Evolutionary conservation across 2,113 vertebrate genomes (phyloP).

Genomic region (Pristiophorus japonicus): DNA sequence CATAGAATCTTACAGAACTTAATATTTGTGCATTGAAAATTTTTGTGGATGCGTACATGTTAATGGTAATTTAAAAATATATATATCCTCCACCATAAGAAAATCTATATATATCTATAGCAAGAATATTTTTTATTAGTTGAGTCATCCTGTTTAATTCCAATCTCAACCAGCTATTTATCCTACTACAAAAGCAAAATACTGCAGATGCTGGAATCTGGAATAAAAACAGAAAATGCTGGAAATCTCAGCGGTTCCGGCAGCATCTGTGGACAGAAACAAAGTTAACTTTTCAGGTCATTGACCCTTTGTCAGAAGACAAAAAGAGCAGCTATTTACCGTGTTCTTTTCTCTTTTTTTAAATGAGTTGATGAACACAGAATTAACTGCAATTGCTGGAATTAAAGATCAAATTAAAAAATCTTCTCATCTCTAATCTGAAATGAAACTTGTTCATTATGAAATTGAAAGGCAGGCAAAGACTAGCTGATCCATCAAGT

Average conservation of each 20-base stretch:
- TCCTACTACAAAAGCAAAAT: too few relatives aligned
- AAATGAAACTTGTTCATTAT: neutral
- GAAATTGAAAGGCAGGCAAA: neutral
- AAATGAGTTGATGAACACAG: too few relatives aligned
- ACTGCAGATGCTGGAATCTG: too few relatives aligned
- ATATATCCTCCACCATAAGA: neutral
- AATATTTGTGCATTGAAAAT: neutral
- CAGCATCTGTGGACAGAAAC: too few relatives aligned
- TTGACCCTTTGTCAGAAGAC: too few relatives aligned
- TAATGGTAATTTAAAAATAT: neutral
- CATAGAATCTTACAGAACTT: neutral
- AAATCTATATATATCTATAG: neutral
- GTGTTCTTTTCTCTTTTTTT: too few relatives aligned
- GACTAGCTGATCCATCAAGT: neutral
- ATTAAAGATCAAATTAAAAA: neutral
- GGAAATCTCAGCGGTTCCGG: too few relatives aligned
- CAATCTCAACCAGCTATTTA: neutral
- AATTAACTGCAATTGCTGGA: too few relatives aligned
- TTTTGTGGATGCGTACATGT: neutral
- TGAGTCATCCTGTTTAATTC: neutral
- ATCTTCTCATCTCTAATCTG: neutral
- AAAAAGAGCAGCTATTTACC: too few relatives aligned
- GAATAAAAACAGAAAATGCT: too few relatives aligned
- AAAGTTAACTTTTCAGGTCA: too few relatives aligned
- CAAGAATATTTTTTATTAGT: neutral